phyloP scores from a whole-genome alignment of 2,113 vertebrate species.

The Talpa occidentalis region DNA sequence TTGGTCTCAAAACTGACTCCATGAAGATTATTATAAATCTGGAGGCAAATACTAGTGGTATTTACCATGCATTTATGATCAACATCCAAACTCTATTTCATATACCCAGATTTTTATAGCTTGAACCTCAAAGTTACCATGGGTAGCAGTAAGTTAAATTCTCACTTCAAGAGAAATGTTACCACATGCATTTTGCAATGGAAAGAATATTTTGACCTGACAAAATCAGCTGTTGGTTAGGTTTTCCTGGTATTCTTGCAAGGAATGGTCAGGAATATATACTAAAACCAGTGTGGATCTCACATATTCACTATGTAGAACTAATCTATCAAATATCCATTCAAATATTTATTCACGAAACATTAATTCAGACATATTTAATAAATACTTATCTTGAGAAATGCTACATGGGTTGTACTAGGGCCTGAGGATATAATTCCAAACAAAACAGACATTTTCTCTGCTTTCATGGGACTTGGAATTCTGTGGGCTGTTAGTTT shows the following conservation, averaged over 20 bases:
- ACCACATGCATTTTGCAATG: constrained; percentile 22
- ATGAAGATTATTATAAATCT: neutral
- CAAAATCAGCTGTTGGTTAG: constrained; percentile 26
- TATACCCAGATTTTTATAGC: neutral
- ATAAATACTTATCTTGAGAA: constrained; percentile 26
- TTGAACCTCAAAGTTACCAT: neutral
- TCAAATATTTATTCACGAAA: too few species aligned
- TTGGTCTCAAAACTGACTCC: neutral
- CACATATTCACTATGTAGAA: neutral
- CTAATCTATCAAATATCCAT: constrained; percentile 22
- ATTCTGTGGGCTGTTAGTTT: neutral
- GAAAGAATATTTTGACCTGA: constrained; percentile 58
- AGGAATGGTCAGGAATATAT: neutral
- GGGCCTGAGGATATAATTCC: neutral
- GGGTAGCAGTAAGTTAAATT: neutral
- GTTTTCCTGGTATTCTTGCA: constrained; percentile 33
- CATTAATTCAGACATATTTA: constrained; percentile 34
- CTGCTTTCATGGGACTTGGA: neutral
- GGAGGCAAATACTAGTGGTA: neutral
- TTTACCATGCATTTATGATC: neutral
- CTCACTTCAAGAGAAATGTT: constrained; percentile 48
- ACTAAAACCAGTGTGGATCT: neutral
- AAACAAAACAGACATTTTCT: constrained; percentile 7
- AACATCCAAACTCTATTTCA: constrained; percentile 37
- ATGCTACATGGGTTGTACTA: neutral